Evolutionary conservation across 2,113 vertebrate genomes (phyloP).

Genomic region (Lates calcarifer): DNA sequence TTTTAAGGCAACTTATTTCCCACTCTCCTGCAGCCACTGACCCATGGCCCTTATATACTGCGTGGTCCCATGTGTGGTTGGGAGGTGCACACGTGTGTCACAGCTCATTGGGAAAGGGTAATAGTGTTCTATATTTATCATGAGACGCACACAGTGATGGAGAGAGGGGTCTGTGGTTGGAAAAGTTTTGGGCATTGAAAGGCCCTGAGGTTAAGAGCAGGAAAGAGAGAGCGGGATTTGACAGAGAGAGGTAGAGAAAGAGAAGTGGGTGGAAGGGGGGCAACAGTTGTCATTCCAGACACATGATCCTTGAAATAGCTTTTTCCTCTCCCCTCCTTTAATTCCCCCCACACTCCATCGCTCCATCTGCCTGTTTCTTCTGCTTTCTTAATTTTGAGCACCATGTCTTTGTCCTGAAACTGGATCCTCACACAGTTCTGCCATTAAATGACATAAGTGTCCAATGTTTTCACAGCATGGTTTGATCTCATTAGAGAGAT

Average conservation of each 20-base stretch:
- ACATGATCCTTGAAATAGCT: conserved; percentile 80
- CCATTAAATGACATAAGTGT: background rate
- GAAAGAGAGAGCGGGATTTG: conserved; percentile 55
- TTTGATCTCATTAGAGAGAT: conserved; percentile 19
- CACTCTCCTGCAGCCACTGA: conserved; percentile 41
- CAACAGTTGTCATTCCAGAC: conserved; percentile 80
- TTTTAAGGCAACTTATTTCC: conserved; percentile 30
- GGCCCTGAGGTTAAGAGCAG: conserved; percentile 72
- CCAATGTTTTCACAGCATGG: conserved; percentile 5
- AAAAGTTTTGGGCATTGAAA: conserved; percentile 80
- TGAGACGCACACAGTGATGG: conserved; percentile 58
- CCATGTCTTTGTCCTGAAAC: conserved; percentile 33
- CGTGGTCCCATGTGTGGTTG: conserved; percentile 4
- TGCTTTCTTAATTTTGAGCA: conserved; percentile 38
- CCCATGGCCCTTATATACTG: conserved; percentile 69
- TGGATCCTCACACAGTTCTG: conserved; percentile 12
- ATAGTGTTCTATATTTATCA: conserved; percentile 86
- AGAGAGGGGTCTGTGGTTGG: conserved; percentile 77
- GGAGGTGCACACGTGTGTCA: conserved; percentile 66
- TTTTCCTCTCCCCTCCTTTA: conserved; percentile 30
- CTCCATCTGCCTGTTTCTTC: conserved; percentile 31
- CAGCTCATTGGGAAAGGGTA: conserved; percentile 73
- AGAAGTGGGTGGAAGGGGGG: conserved; percentile 40
- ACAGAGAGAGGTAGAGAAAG: conserved; percentile 65
- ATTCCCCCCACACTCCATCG: conserved; percentile 29